A percentile compares a stretch with the other conserved stretches of the same genome.
phyloP scores from a whole-genome alignment of 2,113 vertebrate genomes.

The Pseudopipra pipra region DNA sequence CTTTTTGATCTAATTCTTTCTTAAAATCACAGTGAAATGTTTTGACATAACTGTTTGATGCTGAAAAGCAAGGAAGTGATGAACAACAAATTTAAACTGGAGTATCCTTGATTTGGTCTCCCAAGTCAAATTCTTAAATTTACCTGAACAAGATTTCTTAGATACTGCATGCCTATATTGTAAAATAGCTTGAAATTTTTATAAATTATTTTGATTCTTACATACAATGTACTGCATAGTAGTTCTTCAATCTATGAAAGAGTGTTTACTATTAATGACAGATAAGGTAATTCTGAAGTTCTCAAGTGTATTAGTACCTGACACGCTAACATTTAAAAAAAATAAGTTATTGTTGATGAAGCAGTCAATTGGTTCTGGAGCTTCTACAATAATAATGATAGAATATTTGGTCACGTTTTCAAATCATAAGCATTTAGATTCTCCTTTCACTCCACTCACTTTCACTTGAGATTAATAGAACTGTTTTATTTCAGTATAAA shows the following conservation, averaged over 20 bases:
- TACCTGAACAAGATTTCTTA: slow-evolving; percentile 3
- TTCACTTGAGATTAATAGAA: background rate
- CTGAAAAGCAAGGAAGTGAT: background rate
- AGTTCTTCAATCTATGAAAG: background rate
- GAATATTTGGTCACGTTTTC: background rate
- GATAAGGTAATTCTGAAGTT: background rate
- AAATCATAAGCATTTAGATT: background rate
- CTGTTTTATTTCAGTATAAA: background rate
- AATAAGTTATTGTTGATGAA: background rate
- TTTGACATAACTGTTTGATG: slow-evolving; percentile 28
- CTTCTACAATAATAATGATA: background rate
- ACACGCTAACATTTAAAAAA: background rate
- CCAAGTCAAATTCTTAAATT: slow-evolving; percentile 24
- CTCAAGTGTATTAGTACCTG: background rate
- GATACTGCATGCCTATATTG: background rate
- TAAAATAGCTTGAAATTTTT: background rate
- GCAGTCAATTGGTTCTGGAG: background rate
- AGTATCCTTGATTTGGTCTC: slow-evolving; percentile 11
- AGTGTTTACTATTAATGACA: background rate
- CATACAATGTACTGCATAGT: background rate
- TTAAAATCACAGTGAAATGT: slow-evolving; percentile 37
- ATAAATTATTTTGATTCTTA: slow-evolving; percentile 18
- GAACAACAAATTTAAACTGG: slow-evolving; percentile 4
- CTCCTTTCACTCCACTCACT: background rate
- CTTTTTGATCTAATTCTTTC: slow-evolving; percentile 24